These are phyloP conservation scores for Gambusia yucatana DNA, from an alignment of 2,797 vertebrate species.

Conservation along the genomic window DNA sequence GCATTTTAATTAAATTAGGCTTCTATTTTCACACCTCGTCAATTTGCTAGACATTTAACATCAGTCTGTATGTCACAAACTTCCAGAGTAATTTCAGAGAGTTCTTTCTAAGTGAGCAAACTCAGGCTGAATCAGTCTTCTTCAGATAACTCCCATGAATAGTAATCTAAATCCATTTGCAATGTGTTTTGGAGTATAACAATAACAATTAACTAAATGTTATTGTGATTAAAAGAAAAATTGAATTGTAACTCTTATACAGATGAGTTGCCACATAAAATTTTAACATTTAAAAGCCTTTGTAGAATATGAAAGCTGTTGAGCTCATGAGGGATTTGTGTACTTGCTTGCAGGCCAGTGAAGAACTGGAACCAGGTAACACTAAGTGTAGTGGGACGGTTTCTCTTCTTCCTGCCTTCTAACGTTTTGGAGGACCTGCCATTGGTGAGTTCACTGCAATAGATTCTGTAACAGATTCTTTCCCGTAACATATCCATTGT, in stretches of 20 bases:
- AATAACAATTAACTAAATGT: not conserved
- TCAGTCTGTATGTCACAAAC: not conserved
- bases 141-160: not conserved
- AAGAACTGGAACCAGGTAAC: slow-evolving; percentile 75
- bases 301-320: not conserved
- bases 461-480: not conserved
- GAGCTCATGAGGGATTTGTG: not conserved
- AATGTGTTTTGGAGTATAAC: not conserved
- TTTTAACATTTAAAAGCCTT: not conserved
- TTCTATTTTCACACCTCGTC: not conserved
- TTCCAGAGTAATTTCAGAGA: not conserved
- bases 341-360: slow-evolving; percentile 63
- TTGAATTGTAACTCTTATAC: not conserved
- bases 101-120: not conserved
- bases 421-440: slow-evolving; percentile 73
- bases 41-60: not conserved
- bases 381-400: slow-evolving; percentile 77
- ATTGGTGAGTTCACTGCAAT: slow-evolving; percentile 55
- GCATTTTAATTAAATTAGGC: not conserved
- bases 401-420: slow-evolving; percentile 80
- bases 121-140: not conserved
- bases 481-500: slow-evolving; percentile 25
- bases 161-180: not conserved
- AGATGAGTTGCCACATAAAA: not conserved
- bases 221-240: not conserved